Base-by-base conservation (phyloP, 2,888 invertebrate species). In the Pecten maximus region DNA sequence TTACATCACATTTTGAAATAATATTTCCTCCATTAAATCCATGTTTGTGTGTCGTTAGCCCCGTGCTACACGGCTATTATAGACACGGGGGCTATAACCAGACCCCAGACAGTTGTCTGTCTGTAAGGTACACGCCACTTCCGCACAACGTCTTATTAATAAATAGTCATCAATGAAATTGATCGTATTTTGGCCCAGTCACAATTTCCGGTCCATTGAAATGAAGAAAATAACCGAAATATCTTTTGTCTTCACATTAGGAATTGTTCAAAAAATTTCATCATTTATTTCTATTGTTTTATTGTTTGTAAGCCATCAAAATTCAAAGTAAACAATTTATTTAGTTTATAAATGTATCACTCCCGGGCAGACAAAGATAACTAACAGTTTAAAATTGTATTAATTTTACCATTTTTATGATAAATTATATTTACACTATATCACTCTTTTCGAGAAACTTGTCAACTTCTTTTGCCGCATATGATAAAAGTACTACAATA, bases 401-500 rank as follows among this genome's bases (percentile, higher is more conserved):
- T 89, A 86, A 86, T 89, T 89, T 86, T 87, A 86, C 23, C 39
- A 48, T 23, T 86, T 54, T 89, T 89, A 35, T 89, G n/a, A n/a
- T n/a, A n/a, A 86, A 89, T 50, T 87, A 23, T 28, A 50, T 89
- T 87, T 48, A 23, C 16, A n/a, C 44, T 60, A 60, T 60, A 44
- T 44, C 44, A n/a, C 60, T 60, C n/a, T n/a, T 16, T 60, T 2
- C 8, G 23, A 0, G 16, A 6, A n/a, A 60, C 0, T 39, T 50
- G 50, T 89, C 54, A 87, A 89, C 87, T 89, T 87, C 50, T 89
- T 89, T 39, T 40, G 40, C 44, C 39, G 44, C 40, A 87, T 87
- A 89, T 87, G 35, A 87, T 89, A 87, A 87, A 87, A 60, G 89
- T 87, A 87, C 87, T 50, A 54, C 40, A 89, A 60, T 48, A 88